Conservation (phyloP, 92 coral and sea anemone species). For the Ricordea florida region DNA sequence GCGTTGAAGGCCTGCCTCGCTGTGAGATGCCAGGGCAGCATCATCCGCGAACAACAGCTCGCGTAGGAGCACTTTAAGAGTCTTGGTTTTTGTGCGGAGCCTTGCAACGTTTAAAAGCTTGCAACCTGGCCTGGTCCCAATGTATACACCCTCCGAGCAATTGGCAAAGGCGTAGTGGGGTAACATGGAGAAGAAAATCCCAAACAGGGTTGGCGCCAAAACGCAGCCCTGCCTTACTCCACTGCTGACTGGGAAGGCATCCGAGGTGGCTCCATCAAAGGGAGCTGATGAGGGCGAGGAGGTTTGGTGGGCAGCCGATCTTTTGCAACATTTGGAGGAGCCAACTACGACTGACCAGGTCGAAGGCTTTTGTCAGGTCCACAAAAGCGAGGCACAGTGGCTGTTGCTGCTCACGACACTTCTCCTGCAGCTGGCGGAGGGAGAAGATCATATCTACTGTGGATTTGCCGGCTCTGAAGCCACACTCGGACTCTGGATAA, state of each 20-base stretch:
- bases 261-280: background rate
- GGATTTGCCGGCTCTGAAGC: background rate
- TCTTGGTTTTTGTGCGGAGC: slow-evolving; percentile 10
- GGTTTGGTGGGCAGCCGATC: background rate
- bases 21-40: slow-evolving; percentile 10
- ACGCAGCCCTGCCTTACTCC: background rate
- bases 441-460: no score
- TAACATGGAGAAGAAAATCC: no score
- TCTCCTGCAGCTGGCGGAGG: no score
- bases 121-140: slow-evolving; percentile 10
- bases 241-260: no score
- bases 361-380: no score
- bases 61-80: background rate
- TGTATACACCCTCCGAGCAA: slow-evolving; percentile 24
- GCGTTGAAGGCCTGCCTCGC: slow-evolving; percentile 9
- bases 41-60: slow-evolving; percentile 18
- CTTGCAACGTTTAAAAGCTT: slow-evolving; percentile 13
- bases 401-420: background rate
- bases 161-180: no score
- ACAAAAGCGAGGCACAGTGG: background rate
- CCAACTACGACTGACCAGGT: background rate
- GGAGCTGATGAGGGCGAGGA: background rate
- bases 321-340: background rate
- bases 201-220: no score
- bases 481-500: no score